A percentile compares a stretch with the other conserved stretches of the same genome.
These are phyloP conservation scores for Callorhinus ursinus DNA, from an alignment of 2,113 vertebrate species.

Conservation along the genomic window DNA sequence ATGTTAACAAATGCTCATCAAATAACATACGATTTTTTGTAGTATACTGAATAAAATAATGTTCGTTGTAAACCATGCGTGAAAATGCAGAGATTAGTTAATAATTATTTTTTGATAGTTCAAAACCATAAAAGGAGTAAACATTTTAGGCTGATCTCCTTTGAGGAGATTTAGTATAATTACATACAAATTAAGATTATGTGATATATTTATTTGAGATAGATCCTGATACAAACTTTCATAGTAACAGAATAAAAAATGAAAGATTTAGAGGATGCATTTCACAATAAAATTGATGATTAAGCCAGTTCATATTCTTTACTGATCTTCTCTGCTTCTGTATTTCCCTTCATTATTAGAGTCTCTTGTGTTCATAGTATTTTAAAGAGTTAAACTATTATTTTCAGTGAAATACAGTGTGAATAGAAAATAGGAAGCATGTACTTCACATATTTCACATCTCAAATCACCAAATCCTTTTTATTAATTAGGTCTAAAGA, in stretches of 20 bases:
- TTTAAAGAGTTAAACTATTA: not conserved
- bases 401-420: constrained; percentile 2
- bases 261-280: not conserved
- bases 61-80: not conserved
- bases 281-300: not conserved
- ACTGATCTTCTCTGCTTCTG: not conserved
- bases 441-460: not conserved
- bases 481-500: not conserved
- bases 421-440: not conserved
- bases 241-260: not conserved
- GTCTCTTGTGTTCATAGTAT: not conserved
- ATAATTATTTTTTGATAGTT: constrained; percentile 14
- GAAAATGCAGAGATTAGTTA: not conserved
- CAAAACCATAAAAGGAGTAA: not conserved
- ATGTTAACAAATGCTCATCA: not conserved
- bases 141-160: not conserved
- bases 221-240: constrained; percentile 17
- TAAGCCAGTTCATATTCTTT: not conserved
- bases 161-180: not conserved
- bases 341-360: not conserved
- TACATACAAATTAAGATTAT: constrained; percentile 24
- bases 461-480: not conserved
- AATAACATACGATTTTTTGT: not conserved
- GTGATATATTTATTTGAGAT: constrained; percentile 1
- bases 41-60: not conserved